These are phyloP conservation scores for Neelides sp. DNA, from an alignment of 1,140 invertebrate species.

Conservation along the genomic window DNA sequence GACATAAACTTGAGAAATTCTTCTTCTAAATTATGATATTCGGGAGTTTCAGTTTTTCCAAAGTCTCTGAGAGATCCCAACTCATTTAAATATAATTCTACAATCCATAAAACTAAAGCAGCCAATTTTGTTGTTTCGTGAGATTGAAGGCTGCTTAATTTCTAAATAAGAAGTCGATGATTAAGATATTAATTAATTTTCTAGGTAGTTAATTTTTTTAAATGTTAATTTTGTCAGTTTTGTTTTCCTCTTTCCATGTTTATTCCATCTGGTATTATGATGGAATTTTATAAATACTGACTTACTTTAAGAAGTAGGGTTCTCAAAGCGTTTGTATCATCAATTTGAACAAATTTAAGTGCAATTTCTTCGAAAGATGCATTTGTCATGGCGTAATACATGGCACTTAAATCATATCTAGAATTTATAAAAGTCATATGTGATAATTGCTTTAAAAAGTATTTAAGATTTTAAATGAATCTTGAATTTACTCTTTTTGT, in stretches of 20 bases:
- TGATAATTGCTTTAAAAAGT: conserved; percentile 8
- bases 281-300: conserved; percentile 13
- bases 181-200: not conserved
- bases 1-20: conserved; percentile 47
- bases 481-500: conserved; percentile 50
- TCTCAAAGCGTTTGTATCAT: conserved; percentile 71
- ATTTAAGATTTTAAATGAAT: conserved; percentile 11
- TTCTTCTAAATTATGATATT: conserved; percentile 57
- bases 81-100: conserved; percentile 80
- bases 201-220: not conserved
- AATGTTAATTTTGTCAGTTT: no score
- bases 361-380: conserved; percentile 90
- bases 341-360: conserved; percentile 74
- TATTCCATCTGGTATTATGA: not conserved
- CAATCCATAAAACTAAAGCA: conserved; percentile 83
- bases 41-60: conserved; percentile 39
- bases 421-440: conserved; percentile 20
- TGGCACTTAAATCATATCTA: conserved; percentile 66
- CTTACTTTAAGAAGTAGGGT: conserved; percentile 62
- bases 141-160: conserved; percentile 41
- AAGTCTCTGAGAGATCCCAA: conserved; percentile 55
- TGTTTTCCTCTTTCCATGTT: not conserved
- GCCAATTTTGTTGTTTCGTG: conserved; percentile 71
- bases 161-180: conserved; percentile 34
- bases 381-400: conserved; percentile 73